Conservation (phyloP, 2,113 vertebrate genomes). For the Pedetes capensis region DNA sequence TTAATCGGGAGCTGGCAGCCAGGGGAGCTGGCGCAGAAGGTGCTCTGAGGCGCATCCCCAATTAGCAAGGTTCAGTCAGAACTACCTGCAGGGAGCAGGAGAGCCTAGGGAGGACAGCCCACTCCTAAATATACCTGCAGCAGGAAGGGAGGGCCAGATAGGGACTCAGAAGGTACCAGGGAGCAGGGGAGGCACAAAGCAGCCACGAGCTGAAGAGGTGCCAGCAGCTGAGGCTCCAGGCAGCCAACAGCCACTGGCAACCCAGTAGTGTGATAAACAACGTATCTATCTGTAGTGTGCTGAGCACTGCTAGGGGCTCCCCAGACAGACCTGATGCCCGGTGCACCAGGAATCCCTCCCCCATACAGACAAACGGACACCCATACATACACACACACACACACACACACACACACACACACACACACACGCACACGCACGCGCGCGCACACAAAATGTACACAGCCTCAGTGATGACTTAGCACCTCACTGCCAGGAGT, state of each 20-base stretch:
- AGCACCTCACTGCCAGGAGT: slow-evolving; percentile 51
- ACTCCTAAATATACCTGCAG: not conserved
- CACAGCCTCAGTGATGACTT: slow-evolving; percentile 41
- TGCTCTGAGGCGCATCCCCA: not conserved
- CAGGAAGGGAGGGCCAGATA: not conserved
- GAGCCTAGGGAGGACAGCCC: not conserved
- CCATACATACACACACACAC: not conserved
- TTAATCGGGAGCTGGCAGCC: not conserved
- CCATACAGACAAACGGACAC: not conserved
- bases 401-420: not conserved
- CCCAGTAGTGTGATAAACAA: not conserved
- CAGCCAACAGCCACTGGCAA: not conserved
- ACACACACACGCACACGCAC: not conserved
- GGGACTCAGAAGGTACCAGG: not conserved
- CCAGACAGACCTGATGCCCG: not conserved
- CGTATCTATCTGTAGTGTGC: not conserved
- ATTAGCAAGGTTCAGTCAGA: slow-evolving; percentile 40
- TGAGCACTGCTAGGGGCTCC: not conserved
- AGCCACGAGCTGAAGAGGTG: not conserved
- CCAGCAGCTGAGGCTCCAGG: not conserved
- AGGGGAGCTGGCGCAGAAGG: not conserved
- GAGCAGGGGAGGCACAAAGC: not conserved
- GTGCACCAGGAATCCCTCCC: not conserved
- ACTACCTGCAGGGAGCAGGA: not conserved
- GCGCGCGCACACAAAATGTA: no score